These are phyloP conservation scores for Xiphophorus couchianus DNA, from an alignment of 2,113 vertebrate species.

Conservation along the genomic window DNA sequence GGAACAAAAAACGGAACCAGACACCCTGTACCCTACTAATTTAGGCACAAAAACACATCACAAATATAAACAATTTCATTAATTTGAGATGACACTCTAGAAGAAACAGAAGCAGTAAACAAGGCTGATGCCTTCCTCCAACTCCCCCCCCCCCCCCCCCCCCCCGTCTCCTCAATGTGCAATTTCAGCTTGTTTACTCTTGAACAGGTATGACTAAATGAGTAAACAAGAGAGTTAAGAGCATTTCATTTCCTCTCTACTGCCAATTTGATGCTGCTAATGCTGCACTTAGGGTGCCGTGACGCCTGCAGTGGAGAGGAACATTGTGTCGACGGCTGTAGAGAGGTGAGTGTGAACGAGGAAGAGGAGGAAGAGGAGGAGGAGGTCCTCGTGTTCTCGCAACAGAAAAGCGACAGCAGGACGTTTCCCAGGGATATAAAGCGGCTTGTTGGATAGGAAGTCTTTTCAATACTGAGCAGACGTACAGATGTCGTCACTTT, in stretches of 20 bases:
- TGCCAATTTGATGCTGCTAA: conserved; percentile 47
- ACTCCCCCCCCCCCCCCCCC: neutral
- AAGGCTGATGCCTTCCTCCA: neutral
- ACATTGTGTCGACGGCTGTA: conserved; percentile 64
- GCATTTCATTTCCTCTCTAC: conserved; percentile 55
- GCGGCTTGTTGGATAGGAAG: neutral
- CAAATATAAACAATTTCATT: conserved; percentile 64
- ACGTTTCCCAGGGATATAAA: neutral
- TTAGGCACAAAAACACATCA: conserved; percentile 17
- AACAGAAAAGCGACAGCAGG: neutral
- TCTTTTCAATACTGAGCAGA: neutral
- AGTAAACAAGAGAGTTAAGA: conserved; percentile 37
- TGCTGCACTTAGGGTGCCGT: conserved; percentile 39
- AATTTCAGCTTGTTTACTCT: conserved; percentile 50
- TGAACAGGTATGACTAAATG: conserved; percentile 54
- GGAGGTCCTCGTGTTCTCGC: conserved; percentile 7
- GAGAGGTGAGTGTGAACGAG: neutral
- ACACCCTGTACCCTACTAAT: neutral
- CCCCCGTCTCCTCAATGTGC: conserved; percentile 18
- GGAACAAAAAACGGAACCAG: neutral
- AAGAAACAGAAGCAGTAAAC: conserved; percentile 16
- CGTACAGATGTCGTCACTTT: too few relatives aligned
- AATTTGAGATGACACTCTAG: conserved; percentile 30
- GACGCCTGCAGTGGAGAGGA: conserved; percentile 41
- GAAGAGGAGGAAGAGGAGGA: neutral